Conservation (phyloP, 2,888 invertebrate genomes). For the Hydrotaea cyrtoneurina region DNA sequence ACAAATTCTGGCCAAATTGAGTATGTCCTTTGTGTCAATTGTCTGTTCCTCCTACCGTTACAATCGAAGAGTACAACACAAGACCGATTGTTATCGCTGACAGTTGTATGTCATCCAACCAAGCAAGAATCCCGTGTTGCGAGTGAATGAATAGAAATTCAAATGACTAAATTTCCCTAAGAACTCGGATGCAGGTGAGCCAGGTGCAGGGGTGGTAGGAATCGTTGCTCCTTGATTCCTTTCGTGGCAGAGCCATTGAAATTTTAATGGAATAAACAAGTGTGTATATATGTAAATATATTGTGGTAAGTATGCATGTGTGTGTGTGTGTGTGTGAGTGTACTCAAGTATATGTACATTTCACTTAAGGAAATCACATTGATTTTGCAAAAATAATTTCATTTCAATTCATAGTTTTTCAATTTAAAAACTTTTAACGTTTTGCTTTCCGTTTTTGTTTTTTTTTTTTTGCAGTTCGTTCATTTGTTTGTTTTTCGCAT, state of each 20-base stretch:
- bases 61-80: not conserved
- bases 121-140: not conserved
- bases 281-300: not conserved
- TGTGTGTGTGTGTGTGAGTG: too few species aligned
- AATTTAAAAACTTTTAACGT: conserved; percentile 34
- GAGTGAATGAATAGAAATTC: not conserved
- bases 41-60: not conserved
- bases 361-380: conserved; percentile 34
- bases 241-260: not conserved
- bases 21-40: conserved; percentile 4
- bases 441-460: conserved; percentile 16
- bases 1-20: conserved; percentile 14
- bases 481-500: not conserved
- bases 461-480: too few species aligned
- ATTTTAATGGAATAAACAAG: not conserved
- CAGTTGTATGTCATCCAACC: not conserved
- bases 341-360: conserved; percentile 10
- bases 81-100: not conserved
- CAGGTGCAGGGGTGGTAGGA: not conserved
- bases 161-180: conserved; percentile 19
- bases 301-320: too few species aligned
- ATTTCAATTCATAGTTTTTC: conserved; percentile 41
- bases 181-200: not conserved
- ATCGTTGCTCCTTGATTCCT: not conserved
- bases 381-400: conserved; percentile 32